Percentiles rank a stretch among this genome's conserved stretches.
Conservation (phyloP, 2,797 vertebrate species). For the Pelodytes ibericus region DNA sequence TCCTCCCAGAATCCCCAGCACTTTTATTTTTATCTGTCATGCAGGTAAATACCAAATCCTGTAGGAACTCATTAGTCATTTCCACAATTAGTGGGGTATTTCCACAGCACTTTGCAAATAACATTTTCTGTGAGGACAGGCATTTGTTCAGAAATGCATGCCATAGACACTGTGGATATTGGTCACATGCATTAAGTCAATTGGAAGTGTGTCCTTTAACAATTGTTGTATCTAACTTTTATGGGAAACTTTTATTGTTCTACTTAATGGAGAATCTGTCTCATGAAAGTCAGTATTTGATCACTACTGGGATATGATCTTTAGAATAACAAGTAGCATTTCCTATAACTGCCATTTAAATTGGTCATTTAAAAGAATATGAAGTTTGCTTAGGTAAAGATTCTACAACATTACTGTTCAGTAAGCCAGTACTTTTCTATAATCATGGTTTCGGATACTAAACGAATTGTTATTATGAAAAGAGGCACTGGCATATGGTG, state of each 20-base stretch:
- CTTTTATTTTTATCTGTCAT: constrained; percentile 51
- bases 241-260: background rate
- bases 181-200: constrained; percentile 38
- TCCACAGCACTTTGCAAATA: constrained; percentile 54
- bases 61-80: constrained; percentile 59
- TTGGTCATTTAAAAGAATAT: too few species aligned
- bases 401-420: too few species aligned
- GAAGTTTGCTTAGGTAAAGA: too few species aligned
- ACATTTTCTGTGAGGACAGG: constrained; percentile 59
- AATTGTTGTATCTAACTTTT: constrained; percentile 36
- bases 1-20: background rate
- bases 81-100: constrained; percentile 62
- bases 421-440: too few species aligned
- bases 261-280: constrained; percentile 15
- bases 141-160: constrained; percentile 50
- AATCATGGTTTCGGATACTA: too few species aligned
- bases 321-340: constrained; percentile 14
- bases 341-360: too few species aligned
- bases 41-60: constrained; percentile 59
- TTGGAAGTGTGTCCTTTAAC: constrained; percentile 43
- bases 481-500: too few species aligned
- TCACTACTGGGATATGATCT: constrained; percentile 21
- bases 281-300: constrained; percentile 4
- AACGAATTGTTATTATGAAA: too few species aligned
- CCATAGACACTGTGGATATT: constrained; percentile 3